Base-by-base conservation (phyloP, 2,113 vertebrate species). In the Pelecanus crispus region DNA sequence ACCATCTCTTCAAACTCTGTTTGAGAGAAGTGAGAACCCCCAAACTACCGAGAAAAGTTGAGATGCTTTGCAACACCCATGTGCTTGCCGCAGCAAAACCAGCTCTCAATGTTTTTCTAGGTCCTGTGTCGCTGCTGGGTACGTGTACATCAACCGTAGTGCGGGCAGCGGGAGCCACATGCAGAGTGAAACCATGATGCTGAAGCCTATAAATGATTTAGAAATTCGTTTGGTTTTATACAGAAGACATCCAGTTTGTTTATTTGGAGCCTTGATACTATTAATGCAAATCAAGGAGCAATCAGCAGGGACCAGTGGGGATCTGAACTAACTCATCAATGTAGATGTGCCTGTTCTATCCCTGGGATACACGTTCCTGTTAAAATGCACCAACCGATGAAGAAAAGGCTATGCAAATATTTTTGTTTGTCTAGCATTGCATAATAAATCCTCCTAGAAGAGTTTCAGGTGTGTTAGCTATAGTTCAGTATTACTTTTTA, bases 91-190 rank as follows among this genome's bases (percentile, higher is more conserved):
- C 72, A 81, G 81, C 20, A 83, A 73, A 92, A 17, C 1, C 50
- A 70, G 36, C 2, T 92, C 32, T 40, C 40, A 4, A 0, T 14
- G 45, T n/a, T 84, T 74, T 71, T 58, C 55, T n/a, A 4, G 34
- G 58, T 47, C 31, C 29, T 31, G 14, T 5, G 17, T 14, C 42
- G 45, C 36, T 80, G 13, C 44, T 70, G 36, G 34, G 53, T 22
- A 11, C 10, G 1, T 0, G 0, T 9, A 21, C 31, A 5, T 82
- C 29, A 21, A 14, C 31, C 19, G 2, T 0, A 17, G 5, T 0
- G 3, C 7, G 25, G 73, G 34, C n/a, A 38, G 28, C 6, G 34
- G 24, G 36, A 92, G 15, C 8, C 3, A 15, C 1, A 26, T 0
- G 1, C 7, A 22, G 7, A 24, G 16, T 12, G 44, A 82, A 96